Conservation (phyloP, 2,113 vertebrate species). For the Regulus satrapa region DNA sequence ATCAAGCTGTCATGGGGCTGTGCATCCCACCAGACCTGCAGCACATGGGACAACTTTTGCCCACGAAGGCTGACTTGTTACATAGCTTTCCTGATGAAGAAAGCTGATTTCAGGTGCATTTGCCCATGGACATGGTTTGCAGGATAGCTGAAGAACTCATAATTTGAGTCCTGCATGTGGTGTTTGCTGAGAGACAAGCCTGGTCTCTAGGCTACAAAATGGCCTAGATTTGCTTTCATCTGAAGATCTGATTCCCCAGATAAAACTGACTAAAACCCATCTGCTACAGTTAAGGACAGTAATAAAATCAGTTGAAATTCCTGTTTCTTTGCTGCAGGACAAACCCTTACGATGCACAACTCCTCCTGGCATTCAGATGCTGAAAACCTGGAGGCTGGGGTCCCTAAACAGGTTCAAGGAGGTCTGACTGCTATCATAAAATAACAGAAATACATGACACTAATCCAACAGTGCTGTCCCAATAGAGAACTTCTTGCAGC, state of each 20-base stretch:
- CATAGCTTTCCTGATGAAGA: neutral
- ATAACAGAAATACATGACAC: neutral
- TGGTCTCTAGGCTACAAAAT: neutral
- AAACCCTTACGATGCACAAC: neutral
- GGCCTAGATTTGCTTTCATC: neutral
- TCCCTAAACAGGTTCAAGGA: neutral
- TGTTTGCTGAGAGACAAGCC: neutral
- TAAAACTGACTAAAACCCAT: neutral
- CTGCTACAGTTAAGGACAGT: neutral
- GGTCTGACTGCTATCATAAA: neutral
- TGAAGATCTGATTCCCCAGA: neutral
- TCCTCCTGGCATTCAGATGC: neutral
- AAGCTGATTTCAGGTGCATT: neutral
- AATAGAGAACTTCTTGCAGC: neutral
- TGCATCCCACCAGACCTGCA: neutral
- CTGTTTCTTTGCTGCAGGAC: neutral
- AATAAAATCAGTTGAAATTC: neutral
- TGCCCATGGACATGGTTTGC: neutral
- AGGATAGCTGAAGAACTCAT: neutral
- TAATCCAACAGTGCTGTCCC: neutral
- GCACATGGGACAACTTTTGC: neutral
- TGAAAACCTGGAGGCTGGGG: neutral
- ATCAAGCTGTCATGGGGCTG: neutral
- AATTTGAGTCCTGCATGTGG: neutral
- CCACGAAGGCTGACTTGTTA: accelerated